Conservation (phyloP, 2,113 vertebrate species). For the Centrocercus urophasianus region DNA sequence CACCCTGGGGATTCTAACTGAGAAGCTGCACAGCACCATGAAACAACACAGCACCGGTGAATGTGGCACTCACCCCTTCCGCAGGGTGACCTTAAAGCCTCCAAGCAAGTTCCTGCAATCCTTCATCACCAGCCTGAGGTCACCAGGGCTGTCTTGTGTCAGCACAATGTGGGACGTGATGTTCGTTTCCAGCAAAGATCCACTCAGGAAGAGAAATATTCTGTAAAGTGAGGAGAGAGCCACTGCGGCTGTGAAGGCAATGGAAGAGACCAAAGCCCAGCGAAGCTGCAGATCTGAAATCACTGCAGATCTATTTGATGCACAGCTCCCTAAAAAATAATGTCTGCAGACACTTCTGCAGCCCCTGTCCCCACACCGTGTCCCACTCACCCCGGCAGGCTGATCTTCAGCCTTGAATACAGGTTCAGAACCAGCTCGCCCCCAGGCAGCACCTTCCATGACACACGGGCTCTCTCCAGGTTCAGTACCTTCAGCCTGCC, state of each 20-base stretch:
- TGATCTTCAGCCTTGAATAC: constrained; percentile 37
- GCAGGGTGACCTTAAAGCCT: not conserved
- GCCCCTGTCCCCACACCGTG: rapidly evolving
- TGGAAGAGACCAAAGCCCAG: not conserved
- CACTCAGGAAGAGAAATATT: not conserved
- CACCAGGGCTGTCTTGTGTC: not conserved
- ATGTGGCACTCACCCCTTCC: not conserved
- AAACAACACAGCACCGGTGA: rapidly evolving
- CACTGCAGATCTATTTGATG: not conserved
- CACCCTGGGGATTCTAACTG: not conserved
- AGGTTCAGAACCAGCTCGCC: constrained; percentile 24
- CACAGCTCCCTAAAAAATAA: not conserved
- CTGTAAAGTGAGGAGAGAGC: not conserved
- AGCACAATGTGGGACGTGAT: not conserved
- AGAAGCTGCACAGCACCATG: not conserved
- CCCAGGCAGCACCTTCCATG: not conserved
- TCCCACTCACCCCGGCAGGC: constrained; percentile 54
- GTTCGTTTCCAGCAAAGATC: constrained; percentile 17
- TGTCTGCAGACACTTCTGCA: not conserved
- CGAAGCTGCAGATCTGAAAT: not conserved
- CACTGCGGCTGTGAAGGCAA: rapidly evolving
- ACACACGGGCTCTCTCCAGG: not conserved
- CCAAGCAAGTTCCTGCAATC: constrained; percentile 27
- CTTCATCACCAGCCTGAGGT: constrained; percentile 17
- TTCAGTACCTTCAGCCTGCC: constrained; percentile 49